Percentiles rank a stretch among this genome's conserved stretches.
Evolutionary conservation across 2,113 vertebrate genomes (phyloP).

Genomic region (Rattus norvegicus): DNA sequence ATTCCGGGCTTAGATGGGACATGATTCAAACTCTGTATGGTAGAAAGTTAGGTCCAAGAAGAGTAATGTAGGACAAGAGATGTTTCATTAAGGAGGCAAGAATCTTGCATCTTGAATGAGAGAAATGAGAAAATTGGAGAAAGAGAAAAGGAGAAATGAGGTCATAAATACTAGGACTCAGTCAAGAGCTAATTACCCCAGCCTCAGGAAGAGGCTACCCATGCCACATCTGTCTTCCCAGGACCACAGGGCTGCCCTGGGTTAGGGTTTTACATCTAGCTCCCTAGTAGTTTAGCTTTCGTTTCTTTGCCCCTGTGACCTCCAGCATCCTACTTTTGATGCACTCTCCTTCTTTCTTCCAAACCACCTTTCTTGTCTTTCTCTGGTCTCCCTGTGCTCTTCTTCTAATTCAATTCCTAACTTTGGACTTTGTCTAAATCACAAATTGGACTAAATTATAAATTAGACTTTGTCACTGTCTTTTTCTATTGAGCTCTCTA

Average conservation of each 20-base stretch:
- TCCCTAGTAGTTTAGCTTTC: not conserved
- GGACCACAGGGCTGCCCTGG: not conserved
- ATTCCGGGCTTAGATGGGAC: not conserved
- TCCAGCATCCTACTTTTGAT: not conserved
- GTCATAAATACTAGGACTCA: not conserved
- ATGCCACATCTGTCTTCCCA: not conserved
- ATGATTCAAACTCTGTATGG: not conserved
- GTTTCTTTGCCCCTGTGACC: not conserved
- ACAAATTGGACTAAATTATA: too few relatives aligned
- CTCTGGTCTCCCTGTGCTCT: not conserved
- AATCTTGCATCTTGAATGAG: not conserved
- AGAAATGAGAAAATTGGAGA: not conserved
- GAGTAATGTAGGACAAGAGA: not conserved
- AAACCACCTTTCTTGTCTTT: not conserved
- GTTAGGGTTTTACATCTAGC: not conserved
- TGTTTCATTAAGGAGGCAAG: constrained; percentile 27
- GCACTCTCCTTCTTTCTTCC: not conserved
- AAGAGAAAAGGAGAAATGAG: not conserved
- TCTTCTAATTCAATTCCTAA: not conserved
- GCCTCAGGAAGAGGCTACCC: not conserved
- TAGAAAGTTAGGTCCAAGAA: not conserved
- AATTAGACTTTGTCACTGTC: not conserved
- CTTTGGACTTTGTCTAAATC: not conserved
- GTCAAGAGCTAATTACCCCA: not conserved
- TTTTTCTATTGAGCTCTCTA: not conserved